Base-by-base conservation (phyloP, 2,113 vertebrate genomes). In the Nothoprocta perdicaria region DNA sequence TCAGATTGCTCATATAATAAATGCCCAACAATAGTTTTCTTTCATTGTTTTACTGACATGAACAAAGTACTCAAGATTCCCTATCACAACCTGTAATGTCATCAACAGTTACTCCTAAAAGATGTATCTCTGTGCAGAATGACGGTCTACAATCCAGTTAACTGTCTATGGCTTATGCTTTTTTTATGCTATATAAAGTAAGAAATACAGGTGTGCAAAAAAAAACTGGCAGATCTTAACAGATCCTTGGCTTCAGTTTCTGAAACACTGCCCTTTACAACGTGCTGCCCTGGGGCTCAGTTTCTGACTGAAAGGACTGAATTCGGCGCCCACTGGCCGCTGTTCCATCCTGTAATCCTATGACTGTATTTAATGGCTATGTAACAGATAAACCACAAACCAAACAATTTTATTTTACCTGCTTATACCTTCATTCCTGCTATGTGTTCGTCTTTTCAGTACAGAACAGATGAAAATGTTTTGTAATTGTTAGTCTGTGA, bases 11-110 rank as follows among this genome's bases (percentile, higher is more conserved):
- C 29, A 65, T 48, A 38, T 69, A 87, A 53, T 86, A 84, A 93
- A 95, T 77, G 38, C 57, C 40, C 60, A 86, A 53, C 45, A 52
- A 19, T 89, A 91, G 89, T 92, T 96, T 92, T 95, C 50, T 86
- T 94, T 93, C 53, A 71, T 77, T 22, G 27, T 33, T 82, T 45
- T 80, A 72, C n/a, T 94, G 84, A 75, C 61, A 63, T 21, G 21
- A 88, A 84, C 76, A 90, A 89, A 90, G 50, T 33, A 73, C 33
- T 88, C 84, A 22, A 43, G 40, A 92, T 88, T 95, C 27, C 41
- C 69, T 94, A 14, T 81, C 31, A 62, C 26, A 52, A 40, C 13
- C 62, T 60, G 7, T 12, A 66, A 26, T 77, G 84, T 83, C 76
- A 91, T 58, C 48, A 35, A 43, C 40, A 1, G 2, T 71, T 95